Percentiles rank a stretch among this genome's conserved stretches.
Conservation (phyloP, 1,140 invertebrate species). For the Coelopa frigida region DNA sequence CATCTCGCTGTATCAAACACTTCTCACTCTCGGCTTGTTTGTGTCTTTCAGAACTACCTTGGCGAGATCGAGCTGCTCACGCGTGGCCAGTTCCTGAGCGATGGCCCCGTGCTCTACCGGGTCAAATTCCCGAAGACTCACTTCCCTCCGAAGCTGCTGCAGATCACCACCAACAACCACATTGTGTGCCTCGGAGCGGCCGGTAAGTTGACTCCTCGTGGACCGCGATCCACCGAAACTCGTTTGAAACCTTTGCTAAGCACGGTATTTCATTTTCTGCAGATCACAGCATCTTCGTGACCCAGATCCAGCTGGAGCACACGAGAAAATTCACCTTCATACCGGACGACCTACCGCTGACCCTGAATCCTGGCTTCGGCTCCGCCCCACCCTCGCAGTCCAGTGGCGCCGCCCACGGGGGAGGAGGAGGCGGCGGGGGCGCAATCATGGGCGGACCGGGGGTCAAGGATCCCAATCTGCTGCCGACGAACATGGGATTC, state of each 20-base stretch:
- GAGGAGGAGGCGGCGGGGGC: conserved; percentile 1
- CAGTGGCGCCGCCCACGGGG: conserved; percentile 2
- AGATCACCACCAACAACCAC: conserved; percentile 33
- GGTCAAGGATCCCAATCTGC: conserved; percentile 14
- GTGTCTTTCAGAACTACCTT: conserved; percentile 28
- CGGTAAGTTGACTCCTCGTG: conserved; percentile 19
- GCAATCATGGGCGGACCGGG: conserved; percentile 8
- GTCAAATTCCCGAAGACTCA: conserved; percentile 36
- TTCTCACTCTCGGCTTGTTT: not conserved
- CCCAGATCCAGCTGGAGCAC: conserved; percentile 40
- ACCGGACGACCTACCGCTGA: conserved; percentile 15
- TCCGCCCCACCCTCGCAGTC: not conserved
- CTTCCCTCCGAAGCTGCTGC: conserved; percentile 35
- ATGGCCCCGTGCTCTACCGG: conserved; percentile 31
- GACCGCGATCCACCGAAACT: not conserved
- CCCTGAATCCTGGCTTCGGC: not conserved
- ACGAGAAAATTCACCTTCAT: conserved; percentile 36
- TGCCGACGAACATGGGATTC: conserved; percentile 14
- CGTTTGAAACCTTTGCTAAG: not conserved
- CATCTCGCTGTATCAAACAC: not conserved
- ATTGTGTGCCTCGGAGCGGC: conserved; percentile 32
- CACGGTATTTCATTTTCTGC: not conserved
- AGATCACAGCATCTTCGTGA: conserved; percentile 41
- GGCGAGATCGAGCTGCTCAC: conserved; percentile 39
- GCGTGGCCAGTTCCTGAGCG: conserved; percentile 27